Conservation (phyloP, 1,140 invertebrate species). For the Lucilia cuprina region DNA sequence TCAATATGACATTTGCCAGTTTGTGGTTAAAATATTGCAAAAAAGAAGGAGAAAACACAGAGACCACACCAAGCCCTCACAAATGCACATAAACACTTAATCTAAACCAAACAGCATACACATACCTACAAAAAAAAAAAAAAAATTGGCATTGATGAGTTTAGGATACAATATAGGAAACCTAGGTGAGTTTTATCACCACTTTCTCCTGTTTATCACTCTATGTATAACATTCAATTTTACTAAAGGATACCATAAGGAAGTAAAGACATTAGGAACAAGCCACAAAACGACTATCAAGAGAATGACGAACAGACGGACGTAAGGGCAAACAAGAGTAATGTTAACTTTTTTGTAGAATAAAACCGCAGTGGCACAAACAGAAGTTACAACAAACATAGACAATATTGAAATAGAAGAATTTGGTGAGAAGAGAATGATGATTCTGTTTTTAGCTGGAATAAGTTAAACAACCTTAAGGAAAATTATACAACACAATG, state of each 20-base stretch:
- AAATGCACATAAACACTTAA: not conserved
- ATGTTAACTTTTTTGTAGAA: not conserved
- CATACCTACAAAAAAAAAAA: no score
- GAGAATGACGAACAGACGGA: no score
- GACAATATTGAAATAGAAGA: not conserved
- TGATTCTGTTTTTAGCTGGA: not conserved
- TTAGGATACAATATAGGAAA: not conserved
- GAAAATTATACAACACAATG: not conserved
- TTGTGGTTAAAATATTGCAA: not conserved
- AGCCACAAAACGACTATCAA: not conserved
- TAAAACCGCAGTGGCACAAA: not conserved
- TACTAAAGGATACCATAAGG: no score
- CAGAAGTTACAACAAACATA: not conserved
- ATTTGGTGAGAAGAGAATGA: no score
- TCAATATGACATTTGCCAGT: slow-evolving; percentile 10
- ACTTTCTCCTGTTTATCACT: not conserved
- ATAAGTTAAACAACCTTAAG: not conserved
- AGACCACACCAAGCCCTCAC: not conserved
- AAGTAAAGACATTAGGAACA: not conserved
- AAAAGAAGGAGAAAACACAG: not conserved
- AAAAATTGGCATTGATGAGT: not conserved
- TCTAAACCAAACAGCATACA: not conserved
- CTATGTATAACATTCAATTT: not conserved
- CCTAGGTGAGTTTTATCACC: not conserved
- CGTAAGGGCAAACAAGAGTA: no score